Base-by-base conservation (phyloP, 1,140 invertebrate genomes). In the Cotesia glomerata region DNA sequence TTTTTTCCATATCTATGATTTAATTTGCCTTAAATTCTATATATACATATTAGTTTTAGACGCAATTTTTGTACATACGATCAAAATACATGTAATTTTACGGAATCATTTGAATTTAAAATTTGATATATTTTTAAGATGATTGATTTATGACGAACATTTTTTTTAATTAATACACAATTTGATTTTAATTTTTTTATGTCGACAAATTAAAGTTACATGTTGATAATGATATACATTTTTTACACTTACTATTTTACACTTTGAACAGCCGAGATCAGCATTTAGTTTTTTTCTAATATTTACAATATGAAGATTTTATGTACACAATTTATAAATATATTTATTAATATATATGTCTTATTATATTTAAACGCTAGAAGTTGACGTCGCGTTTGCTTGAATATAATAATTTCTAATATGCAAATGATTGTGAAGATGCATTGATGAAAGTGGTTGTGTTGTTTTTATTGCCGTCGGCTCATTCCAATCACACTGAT, bases 361-460 rank as follows among this genome's bases (percentile, higher is more conserved):
- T 75, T 74, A 36, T 76, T 69, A 74, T 65, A 74, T 65, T 82
- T 85, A 86, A 69, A 86, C 77, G 64, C 75, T 78, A 5, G 85
- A 83, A 16, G 79, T 81, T 5, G 82, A 79, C 58, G 78, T 78
- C 7, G 82, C 76, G 35, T 83, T 85, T 0, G 85, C 76, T 7
- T 82, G 81, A 4, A 86, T 78, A 65, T 84, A 86, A 49, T 85
- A 86, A 77, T 84, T 87, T 52, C 81, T 82, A 35, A 84, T 80
- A 65, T 87, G 84, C 0, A 86, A 67, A 72, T 87, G 85, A 78
- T 84, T 84, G 70, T 86, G 84, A 52, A 86, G 72, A 71, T 86
- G 84, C 8, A 84, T 66, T 0, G 82, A 75, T 5, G 80, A 76
- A 13, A 83, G 65, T 35, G 80, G 77, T 62, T 81, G 78, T 5